Evolutionary conservation across 2,797 vertebrate species (phyloP), one percentile per base, ranked within the genome.

Genomic region (Eremophila alpestris): DNA sequence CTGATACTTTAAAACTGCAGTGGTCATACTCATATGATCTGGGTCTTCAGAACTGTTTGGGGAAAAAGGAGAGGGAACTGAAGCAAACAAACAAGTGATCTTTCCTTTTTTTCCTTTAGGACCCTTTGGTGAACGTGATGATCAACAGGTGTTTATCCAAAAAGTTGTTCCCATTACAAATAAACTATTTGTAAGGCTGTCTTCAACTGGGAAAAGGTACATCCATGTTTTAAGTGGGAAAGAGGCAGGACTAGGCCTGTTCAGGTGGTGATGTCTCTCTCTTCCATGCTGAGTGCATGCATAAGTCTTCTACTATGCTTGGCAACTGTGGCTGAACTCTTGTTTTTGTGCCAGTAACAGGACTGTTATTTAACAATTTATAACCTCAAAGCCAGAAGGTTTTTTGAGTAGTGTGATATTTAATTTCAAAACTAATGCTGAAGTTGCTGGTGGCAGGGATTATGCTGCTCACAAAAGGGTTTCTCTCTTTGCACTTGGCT

Each of bases 71-170:
- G 69, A 77, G 20, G 32, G 45, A 76, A 67, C 20, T 77, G n/a
- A 77, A 95, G 71, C 40, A 65, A 90, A 87, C 5, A 59, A 71
- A 62, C 19, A 73, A 27, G 8, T n/a, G 6, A 34, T 91, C 13
- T 75, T 71, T 62, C 10, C 19, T 82, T 59, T 59, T 69, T 76
- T n/a, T 10, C 23, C 48, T 86, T 26, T 89, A 99, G 99, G 99
- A 73, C 99, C 99, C 13, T 99, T 99, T 97, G 99, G 99, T 89
- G 99, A 99, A 92, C 98, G 99, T 97, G 99, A 99, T 62, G 99
- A 99, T 95, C 99, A 99, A 80, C 99, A 99, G 91, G 99, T 99
- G 60, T 99, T 99, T 94, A 99, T 99, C 94, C 99, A 99, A 97
- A 99, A 99, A 95, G 99, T 99, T 94, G 99, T 99, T 93, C 99